Percentiles rank a stretch among this genome's conserved stretches.
These are phyloP conservation scores for Danio kyathit DNA, from an alignment of 2,797 vertebrate genomes.

Conservation along the genomic window DNA sequence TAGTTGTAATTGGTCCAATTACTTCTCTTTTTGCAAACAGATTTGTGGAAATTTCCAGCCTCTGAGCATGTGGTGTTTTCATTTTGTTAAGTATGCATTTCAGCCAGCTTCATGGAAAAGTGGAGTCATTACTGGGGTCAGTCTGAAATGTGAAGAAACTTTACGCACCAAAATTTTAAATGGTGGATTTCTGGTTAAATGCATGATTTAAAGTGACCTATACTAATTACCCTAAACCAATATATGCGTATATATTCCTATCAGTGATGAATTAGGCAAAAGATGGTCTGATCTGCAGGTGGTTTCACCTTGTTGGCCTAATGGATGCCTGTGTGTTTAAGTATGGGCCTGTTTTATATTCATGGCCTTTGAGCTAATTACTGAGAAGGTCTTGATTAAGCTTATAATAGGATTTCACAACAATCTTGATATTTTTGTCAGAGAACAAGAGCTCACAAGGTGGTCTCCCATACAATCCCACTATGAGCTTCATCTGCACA, in stretches of 20 bases:
- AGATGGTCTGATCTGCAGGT: conserved; percentile 7
- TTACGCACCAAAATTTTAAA: neutral
- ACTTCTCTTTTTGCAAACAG: neutral
- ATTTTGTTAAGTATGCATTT: conserved; percentile 6
- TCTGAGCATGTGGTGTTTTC: neutral
- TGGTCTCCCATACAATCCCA: conserved; percentile 60
- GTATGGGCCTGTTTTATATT: conserved; percentile 70
- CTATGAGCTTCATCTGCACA: conserved; percentile 51
- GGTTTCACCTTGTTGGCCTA: conserved; percentile 29
- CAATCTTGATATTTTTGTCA: conserved; percentile 81
- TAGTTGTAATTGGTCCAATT: conserved; percentile 16
- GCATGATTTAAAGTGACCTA: conserved; percentile 6
- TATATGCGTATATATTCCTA: neutral
- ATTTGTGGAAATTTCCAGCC: conserved; percentile 29
- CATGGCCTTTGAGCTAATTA: conserved; percentile 75
- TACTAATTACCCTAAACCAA: conserved; percentile 33
- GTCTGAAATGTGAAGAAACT: neutral
- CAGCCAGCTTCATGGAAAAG: conserved; percentile 16
- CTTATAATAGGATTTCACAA: conserved; percentile 82
- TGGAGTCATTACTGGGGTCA: neutral
- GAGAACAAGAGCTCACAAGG: conserved; percentile 70
- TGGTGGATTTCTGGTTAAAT: neutral
- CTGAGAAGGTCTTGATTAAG: conserved; percentile 72
- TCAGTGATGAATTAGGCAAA: neutral
- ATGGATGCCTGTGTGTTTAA: conserved; percentile 47